Base-by-base conservation (phyloP, 64 coral and sea anemone genomes). In the Astreopora myriophthalma region DNA sequence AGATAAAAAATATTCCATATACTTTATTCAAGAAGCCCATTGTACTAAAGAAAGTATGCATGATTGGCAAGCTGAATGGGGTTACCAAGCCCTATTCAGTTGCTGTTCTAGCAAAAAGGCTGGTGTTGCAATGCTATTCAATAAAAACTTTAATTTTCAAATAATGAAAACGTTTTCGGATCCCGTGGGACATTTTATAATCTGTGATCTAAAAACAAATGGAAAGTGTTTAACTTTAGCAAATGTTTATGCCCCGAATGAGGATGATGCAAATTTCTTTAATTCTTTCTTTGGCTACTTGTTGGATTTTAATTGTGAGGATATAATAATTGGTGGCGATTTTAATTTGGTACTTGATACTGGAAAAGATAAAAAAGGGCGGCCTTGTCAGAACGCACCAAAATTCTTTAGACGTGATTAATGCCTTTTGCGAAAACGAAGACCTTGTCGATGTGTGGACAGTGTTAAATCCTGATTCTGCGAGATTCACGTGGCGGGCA, bases 211-310 rank as follows among this genome's bases (percentile, higher is more conserved):
- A 17, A 75, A 31, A 25, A 75, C 71, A 22, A 48, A 75, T 55
- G 30, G 42, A 55, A 88, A 58, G 12, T 1, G 5, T 75, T 42
- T 88, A 29, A 88, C 86, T 31, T n/a, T 88, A 1, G 86, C 86
- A 24, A 88, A 74, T 60, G 14, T 88, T 19, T 88, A 88, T 60
- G 86, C 70, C 75, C 86, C 86, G 28, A 88, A 76, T 22, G 40
- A 74, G 8, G 86, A 88, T 28, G 71, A 88, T 23, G 65, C 86
- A 19, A 46, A 24, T 19, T 88, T 88, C 60, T 88, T 88, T 33
- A 25, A 55, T 34, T 55, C 6, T 22, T 57, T 75, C 51, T 75
- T 60, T 39, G 60, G 75, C 6, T 49, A 85, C 67, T 34, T 85
- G 11, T 62, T 60, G 12, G 35, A 39, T 42, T 82, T 82, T n/a